These are phyloP conservation scores for Drosophila yooni DNA, from an alignment of 2,888 invertebrate genomes.

Conservation along the genomic window DNA sequence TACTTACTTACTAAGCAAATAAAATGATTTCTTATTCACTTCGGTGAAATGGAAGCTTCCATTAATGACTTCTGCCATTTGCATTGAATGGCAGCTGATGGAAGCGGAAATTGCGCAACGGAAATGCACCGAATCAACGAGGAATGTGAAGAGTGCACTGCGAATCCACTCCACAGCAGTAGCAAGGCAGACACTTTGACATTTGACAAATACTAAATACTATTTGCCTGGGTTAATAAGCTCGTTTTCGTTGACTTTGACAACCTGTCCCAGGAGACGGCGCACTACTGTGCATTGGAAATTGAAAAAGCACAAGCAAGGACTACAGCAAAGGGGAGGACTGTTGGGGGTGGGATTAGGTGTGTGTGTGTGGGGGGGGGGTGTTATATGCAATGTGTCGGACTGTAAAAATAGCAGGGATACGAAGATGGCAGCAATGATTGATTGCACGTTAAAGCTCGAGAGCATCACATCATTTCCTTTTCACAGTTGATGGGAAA, in stretches of 20 bases:
- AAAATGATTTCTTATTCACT: slow-evolving; percentile 4
- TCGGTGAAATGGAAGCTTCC: slow-evolving; percentile 6
- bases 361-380: not conserved
- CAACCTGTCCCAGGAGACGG: slow-evolving; percentile 41
- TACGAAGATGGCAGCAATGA: slow-evolving; percentile 67
- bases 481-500: slow-evolving; percentile 80
- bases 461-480: slow-evolving; percentile 79
- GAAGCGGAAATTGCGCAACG: slow-evolving; percentile 57
- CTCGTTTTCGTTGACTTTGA: slow-evolving; percentile 71
- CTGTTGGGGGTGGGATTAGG: not conserved
- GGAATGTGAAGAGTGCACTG: slow-evolving; percentile 32
- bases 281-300: not conserved
- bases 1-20: not conserved
- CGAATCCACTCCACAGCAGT: slow-evolving; percentile 9
- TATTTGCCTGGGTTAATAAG: slow-evolving; percentile 79
- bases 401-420: slow-evolving; percentile 52
- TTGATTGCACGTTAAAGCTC: slow-evolving; percentile 81
- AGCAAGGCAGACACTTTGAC: slow-evolving; percentile 50
- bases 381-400: slow-evolving; percentile 23
- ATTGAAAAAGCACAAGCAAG: slow-evolving; percentile 16
- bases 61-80: slow-evolving; percentile 34
- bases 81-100: slow-evolving; percentile 9
- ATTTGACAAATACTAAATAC: slow-evolving; percentile 80
- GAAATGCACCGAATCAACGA: slow-evolving; percentile 48
- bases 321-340: slow-evolving; percentile 12